A percentile compares a stretch with the other conserved stretches of the same genome.
These are phyloP conservation scores for Platygyra sinensis DNA, from an alignment of 64 coral and sea anemone genomes.

Conservation along the genomic window DNA sequence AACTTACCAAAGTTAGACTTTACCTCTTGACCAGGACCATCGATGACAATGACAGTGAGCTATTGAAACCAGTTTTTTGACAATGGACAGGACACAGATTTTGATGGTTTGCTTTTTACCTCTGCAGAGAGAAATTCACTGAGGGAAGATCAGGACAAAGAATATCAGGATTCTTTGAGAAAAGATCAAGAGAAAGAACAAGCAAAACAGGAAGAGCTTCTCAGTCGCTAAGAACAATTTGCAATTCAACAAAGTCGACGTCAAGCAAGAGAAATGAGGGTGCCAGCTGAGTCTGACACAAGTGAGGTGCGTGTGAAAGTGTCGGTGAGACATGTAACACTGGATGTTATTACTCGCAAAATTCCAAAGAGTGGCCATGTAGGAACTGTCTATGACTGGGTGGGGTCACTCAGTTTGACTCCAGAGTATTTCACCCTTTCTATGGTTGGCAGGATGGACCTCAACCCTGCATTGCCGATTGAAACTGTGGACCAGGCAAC, in stretches of 20 bases:
- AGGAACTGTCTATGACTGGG: too few relatives aligned
- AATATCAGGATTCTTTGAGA: conserved; percentile 8
- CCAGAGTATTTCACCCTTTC: too few relatives aligned
- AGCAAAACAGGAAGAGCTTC: not conserved
- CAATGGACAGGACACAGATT: not conserved
- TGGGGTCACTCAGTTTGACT: too few relatives aligned
- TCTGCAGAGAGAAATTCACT: too few relatives aligned
- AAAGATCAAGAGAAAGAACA: conserved; percentile 1
- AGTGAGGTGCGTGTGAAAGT: too few relatives aligned
- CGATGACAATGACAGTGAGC: not conserved
- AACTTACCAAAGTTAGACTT: not conserved
- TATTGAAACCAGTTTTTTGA: not conserved
- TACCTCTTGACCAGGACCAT: not conserved
- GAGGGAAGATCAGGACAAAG: too few relatives aligned
- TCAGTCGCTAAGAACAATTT: not conserved
- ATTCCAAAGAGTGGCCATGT: too few relatives aligned
- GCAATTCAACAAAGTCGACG: conserved; percentile 20
- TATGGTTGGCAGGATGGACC: too few relatives aligned
- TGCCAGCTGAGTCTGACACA: too few relatives aligned
- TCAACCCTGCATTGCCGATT: conserved; percentile 39
- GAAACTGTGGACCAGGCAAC: conserved; percentile 15
- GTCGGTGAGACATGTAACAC: too few relatives aligned
- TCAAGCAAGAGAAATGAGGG: not conserved
- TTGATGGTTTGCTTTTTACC: too few relatives aligned
- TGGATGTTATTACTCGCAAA: too few relatives aligned